Base-by-base conservation (phyloP, 37 sponge, comb jelly and placozoan genomes). In the Amphimedon queenslandica region DNA sequence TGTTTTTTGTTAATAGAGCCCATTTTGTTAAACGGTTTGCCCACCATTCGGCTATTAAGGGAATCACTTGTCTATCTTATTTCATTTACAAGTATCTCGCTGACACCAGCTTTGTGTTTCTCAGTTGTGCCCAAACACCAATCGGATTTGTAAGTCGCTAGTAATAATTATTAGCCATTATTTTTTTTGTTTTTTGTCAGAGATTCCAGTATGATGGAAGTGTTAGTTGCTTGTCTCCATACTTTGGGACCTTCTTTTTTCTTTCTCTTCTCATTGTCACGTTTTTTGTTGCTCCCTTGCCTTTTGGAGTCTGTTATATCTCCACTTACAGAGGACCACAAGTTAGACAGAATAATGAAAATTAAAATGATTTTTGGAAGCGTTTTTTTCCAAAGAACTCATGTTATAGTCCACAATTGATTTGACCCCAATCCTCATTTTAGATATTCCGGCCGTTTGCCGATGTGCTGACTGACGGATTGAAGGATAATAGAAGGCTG, bases 41-140 rank as follows among this genome's bases (percentile, higher is more conserved):
- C 28, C 72, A 77, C 42, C 75, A 66, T 28, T 77, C 86, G 4
- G 77, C 90, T 18, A 66, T 90, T 30, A 76, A 82, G 31, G 90
- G 86, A 1, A 77, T 90, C 70, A 72, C 82, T 33, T 73, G 77
- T 20, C 61, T 90, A 57, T 64, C 40, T 18, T 55, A 84, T 37
- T 85, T 90, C 38, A 40, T 90, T n/a, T 90, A 85, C 74, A 90
- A 90, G 64, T 90, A 90, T 34, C 30, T 90, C 1, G 86, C 86
- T 1, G 90, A 90, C 73, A 81, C 90, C 5, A 58, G 81, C 57
- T 81, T 84, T 74, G 40, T 90, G n/a, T 72, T 84, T 29, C 38
- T 90, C 69, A 90, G 82, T 78, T 90, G 90, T 56, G 57, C 63
- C 23, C 29, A 5, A 27, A 77, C 82, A 1, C 18, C 55, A 2